Percentiles rank a stretch among this genome's conserved stretches.
phyloP scores from a whole-genome alignment of 2,113 vertebrate genomes.

The Seriola rivoliana region DNA sequence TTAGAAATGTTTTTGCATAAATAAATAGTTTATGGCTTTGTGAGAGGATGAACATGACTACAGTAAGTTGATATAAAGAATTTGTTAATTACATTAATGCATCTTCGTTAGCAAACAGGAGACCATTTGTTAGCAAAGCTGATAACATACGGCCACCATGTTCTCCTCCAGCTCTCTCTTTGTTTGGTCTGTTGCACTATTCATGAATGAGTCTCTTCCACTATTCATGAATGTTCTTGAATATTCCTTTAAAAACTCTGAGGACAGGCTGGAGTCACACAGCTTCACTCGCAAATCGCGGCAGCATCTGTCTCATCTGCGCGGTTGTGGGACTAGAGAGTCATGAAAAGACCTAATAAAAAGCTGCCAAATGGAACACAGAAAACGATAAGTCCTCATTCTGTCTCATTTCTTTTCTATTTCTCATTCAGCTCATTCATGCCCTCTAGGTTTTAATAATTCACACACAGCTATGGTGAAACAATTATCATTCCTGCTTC shows the following conservation, averaged over 20 bases:
- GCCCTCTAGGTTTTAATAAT: slow-evolving; percentile 75
- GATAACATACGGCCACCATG: background rate
- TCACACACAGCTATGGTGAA: slow-evolving; percentile 60
- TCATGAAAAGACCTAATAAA: slow-evolving; percentile 44
- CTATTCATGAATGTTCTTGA: slow-evolving; percentile 53
- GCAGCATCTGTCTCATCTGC: slow-evolving; percentile 26
- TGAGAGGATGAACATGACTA: slow-evolving; percentile 7
- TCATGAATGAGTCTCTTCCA: slow-evolving; percentile 50
- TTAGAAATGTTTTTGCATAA: slow-evolving; percentile 22
- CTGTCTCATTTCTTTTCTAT: slow-evolving; percentile 45
- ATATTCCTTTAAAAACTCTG: slow-evolving; percentile 58
- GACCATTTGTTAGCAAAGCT: slow-evolving; percentile 27
- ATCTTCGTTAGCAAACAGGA: background rate
- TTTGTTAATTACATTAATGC: background rate
- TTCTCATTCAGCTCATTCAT: slow-evolving; percentile 59
- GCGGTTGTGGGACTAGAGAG: background rate
- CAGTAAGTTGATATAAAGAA: background rate
- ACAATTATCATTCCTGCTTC: slow-evolving; percentile 75
- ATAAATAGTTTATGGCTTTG: slow-evolving; percentile 48
- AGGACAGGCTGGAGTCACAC: slow-evolving; percentile 35
- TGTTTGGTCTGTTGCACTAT: slow-evolving; percentile 66
- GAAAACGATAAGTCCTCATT: slow-evolving; percentile 43
- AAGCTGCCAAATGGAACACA: slow-evolving; percentile 25
- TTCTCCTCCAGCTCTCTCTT: slow-evolving; percentile 15
- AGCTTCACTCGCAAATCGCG: slow-evolving; percentile 21